phyloP scores from a whole-genome alignment of 2,888 invertebrate genomes.

The Eupeodes latifasciatus region DNA sequence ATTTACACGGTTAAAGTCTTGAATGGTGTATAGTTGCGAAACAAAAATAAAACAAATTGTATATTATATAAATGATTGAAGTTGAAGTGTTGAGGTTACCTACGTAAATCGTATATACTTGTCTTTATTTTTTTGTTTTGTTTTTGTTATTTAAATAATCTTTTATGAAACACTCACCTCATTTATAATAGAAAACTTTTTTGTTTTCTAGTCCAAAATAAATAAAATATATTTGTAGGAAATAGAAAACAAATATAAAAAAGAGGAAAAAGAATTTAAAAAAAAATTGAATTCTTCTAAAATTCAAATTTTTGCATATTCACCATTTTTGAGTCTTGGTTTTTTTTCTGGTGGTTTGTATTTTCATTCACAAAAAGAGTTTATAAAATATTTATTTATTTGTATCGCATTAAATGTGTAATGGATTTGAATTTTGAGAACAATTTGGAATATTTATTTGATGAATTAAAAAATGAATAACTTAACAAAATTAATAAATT shows the following conservation, averaged over 20 bases:
- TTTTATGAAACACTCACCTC: conserved; percentile 67
- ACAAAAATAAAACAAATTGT: neutral
- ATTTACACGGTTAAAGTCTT: conserved; percentile 9
- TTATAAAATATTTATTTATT: neutral
- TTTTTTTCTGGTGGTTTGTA: neutral
- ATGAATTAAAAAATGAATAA: too few relatives aligned
- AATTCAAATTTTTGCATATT: conserved; percentile 39
- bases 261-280: conserved; percentile 5
- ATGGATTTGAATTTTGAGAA: too few relatives aligned
- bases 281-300: conserved; percentile 50
- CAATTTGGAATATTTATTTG: too few relatives aligned
- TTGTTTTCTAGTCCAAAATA: conserved; percentile 7
- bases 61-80: neutral
- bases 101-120: neutral
- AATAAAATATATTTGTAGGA: neutral
- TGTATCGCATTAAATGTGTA: neutral
- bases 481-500: too few relatives aligned
- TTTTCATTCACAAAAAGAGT: conserved; percentile 28
- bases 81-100: neutral
- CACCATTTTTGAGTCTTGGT: conserved; percentile 34
- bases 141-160: conserved; percentile 28
- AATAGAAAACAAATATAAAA: neutral
- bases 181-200: conserved; percentile 22
- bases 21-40: neutral
- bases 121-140: neutral